Evolutionary conservation across 2,888 invertebrate genomes (phyloP), one percentile per base, ranked within the genome.

Genomic region (Diarsia brunnea): DNA sequence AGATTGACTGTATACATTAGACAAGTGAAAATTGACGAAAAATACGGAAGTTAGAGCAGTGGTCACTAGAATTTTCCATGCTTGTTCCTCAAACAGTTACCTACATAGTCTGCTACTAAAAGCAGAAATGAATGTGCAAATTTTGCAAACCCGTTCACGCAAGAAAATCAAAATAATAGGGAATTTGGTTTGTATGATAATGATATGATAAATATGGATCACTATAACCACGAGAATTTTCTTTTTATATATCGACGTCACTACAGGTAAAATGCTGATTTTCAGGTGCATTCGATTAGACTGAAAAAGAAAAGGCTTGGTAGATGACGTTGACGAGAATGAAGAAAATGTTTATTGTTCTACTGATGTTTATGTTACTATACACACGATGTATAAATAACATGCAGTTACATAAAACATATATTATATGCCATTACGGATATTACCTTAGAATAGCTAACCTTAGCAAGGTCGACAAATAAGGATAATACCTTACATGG

Each of bases 401-500:
- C n/a, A 61, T n/a, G 47, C 24, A 53, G 47, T 69, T 47, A 47
- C 21, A 60, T 53, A 67, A 66, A 49, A 53, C 12, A 47, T 27
- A 27, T 68, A 21, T 16, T 55, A 55, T 31, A 31, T 43, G 11
- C 31, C 45, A 45, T 69, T 21, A 80, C 63, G 49, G 66, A 73
- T 79, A 61, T 45, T 38, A 43, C 31, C 63, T 82, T 65, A 51
- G 61, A 63, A 84, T 67, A 67, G 53, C 45, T 72, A 16, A 47
- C 81, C 68, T 55, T 69, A 60, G 45, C 66, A 31, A 73, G 27
- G 53, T 69, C 11, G 4, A 49, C 64, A 55, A 61, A 70, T 68
- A 61, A 73, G 38, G 47, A 58, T 21, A 67, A 31, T 24, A 43
- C 73, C 58, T 4, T 63, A 61, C 5, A 63, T 80, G 58, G 73